Evolutionary conservation across 1,140 invertebrate species (phyloP), one percentile per base, ranked within the genome.

Genomic region (Trigoniulus corallinus): DNA sequence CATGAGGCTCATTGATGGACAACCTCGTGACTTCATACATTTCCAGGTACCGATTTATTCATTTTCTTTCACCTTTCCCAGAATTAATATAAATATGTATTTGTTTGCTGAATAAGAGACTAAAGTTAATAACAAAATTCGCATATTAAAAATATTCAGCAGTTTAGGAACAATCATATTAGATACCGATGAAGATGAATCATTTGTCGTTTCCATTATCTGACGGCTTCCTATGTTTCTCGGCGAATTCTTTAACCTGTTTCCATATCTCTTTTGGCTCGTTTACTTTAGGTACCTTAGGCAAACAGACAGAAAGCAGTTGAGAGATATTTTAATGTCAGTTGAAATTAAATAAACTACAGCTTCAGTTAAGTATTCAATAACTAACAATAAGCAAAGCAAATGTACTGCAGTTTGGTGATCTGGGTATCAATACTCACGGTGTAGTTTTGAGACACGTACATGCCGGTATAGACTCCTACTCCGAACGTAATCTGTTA

Each of bases 401-500:
- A 13, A 18, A 18, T 39, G 12, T 13, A 13, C 12, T 39, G 37
- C 12, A 13, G 12, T 39, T 18, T 39, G 18, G 37, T 13, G 18
- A 13, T 39, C 18, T 39, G 18, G 12, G 12, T 12, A 39, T 12
- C n/a, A 12, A 45, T 54, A 58, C 62, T 65, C 73, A 85, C 83
- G 70, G 85, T 72, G 70, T 85, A 86, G 66, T 85, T 86, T 72
- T 87, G 84, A 52, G 74, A 74, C 51, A 84, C 59, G 60, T 86
- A 88, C 50, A 87, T 74, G 34, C 84, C 84, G 48, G 80, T 68
- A 59, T 88, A 88, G 23, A 87, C 65, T 26, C 84, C 84, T 56
- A 78, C 61, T 23, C 78, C 71, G 62, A 86, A 80, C 37, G 77
- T 79, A 50, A 85, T 57, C 84, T 88, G 66, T 47, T 79, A 77